Conservation (phyloP, 2,888 invertebrate genomes). For the Sarcophaga variegata region DNA sequence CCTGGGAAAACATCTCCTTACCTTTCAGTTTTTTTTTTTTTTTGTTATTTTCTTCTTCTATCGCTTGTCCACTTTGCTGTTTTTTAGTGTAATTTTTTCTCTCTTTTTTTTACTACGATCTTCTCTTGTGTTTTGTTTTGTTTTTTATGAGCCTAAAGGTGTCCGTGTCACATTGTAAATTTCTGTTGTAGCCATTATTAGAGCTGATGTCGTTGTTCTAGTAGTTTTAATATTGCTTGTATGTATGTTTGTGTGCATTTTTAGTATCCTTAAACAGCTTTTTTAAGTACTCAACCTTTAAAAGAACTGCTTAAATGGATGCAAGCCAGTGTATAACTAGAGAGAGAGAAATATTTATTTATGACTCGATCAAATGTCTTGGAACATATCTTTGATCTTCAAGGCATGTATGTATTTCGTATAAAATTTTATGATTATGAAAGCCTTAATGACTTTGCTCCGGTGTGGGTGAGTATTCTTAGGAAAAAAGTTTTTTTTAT, state of each 20-base stretch:
- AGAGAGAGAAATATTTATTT: not conserved
- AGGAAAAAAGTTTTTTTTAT: too few species aligned
- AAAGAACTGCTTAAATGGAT: not conserved
- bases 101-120: conserved; percentile 16
- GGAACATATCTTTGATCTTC: too few species aligned
- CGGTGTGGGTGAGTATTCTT: too few species aligned
- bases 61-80: conserved; percentile 17
- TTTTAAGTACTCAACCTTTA: conserved; percentile 38
- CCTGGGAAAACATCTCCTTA: not conserved
- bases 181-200: conserved; percentile 33
- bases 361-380: too few species aligned
- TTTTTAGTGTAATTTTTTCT: conserved; percentile 29
- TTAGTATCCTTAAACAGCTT: not conserved
- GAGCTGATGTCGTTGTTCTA: conserved; percentile 7
- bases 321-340: not conserved
- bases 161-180: conserved; percentile 60
- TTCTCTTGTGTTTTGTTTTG: conserved; percentile 22
- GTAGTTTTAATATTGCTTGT: not conserved
- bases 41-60: not conserved
- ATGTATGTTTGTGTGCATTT: not conserved
- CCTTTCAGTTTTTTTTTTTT: conserved; percentile 15
- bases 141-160: conserved; percentile 59
- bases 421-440: too few species aligned
- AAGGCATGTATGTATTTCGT: too few species aligned
- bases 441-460: too few species aligned